A percentile compares a stretch with the other conserved stretches of the same genome.
These are phyloP conservation scores for Crotophaga sulcirostris DNA, from an alignment of 2,113 vertebrate genomes.

Conservation along the genomic window DNA sequence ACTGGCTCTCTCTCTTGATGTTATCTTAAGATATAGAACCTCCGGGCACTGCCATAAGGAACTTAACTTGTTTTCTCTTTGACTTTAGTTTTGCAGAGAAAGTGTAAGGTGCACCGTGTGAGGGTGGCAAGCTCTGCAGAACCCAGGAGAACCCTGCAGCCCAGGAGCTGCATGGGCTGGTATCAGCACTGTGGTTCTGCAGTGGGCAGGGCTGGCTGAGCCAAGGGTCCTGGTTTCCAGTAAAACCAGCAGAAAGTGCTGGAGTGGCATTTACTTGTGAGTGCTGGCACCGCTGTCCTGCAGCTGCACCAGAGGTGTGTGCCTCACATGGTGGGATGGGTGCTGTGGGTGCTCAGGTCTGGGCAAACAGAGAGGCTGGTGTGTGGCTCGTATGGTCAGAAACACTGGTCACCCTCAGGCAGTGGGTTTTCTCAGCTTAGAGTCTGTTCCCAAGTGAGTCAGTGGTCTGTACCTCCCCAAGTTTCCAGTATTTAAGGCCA, in stretches of 20 bases:
- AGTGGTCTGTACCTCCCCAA: background rate
- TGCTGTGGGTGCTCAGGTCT: accelerated
- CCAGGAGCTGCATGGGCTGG: background rate
- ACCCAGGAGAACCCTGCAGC: background rate
- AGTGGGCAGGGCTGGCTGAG: background rate
- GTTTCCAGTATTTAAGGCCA: background rate
- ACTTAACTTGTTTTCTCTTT: background rate
- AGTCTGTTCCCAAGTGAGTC: accelerated
- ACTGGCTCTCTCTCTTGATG: background rate
- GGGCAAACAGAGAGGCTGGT: background rate
- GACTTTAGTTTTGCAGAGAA: background rate
- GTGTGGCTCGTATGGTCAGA: background rate
- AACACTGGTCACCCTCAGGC: accelerated
- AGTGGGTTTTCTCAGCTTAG: background rate
- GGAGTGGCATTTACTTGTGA: background rate
- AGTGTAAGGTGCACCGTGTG: background rate
- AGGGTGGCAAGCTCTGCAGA: background rate
- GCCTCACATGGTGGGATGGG: accelerated
- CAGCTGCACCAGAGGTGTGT: background rate
- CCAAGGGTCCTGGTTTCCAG: background rate
- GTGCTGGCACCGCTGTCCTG: background rate
- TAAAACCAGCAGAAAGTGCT: background rate
- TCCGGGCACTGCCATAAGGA: conserved; percentile 9
- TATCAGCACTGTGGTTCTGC: background rate
- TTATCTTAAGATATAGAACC: conserved; percentile 26